A percentile compares a stretch with the other conserved stretches of the same genome.
Evolutionary conservation across 2,797 vertebrate species (phyloP).

Genomic region (Epinephelus coioides): DNA sequence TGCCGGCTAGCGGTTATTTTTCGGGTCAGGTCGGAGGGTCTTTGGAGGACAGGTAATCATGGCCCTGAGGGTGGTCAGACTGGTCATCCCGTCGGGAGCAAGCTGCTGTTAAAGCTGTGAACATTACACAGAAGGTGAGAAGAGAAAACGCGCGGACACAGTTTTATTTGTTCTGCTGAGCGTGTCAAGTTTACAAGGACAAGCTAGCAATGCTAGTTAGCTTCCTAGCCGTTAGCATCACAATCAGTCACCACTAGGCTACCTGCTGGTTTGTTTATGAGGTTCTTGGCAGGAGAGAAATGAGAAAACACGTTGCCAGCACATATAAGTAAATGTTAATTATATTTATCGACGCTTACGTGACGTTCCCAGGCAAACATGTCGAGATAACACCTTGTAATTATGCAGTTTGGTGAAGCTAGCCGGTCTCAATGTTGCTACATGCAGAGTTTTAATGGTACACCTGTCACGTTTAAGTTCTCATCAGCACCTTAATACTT

Average conservation of each 20-base stretch:
- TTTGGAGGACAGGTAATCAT: slow-evolving; percentile 69
- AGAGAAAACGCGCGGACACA: accelerated
- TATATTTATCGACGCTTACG: accelerated
- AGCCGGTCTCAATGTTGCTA: no score
- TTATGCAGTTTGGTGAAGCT: background rate
- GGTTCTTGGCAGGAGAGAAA: accelerated
- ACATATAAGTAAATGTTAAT: background rate
- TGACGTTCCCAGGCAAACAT: no score
- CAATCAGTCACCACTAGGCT: background rate
- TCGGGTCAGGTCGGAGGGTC: slow-evolving; percentile 57
- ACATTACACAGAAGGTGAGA: slow-evolving; percentile 70
- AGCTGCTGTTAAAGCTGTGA: slow-evolving; percentile 44
- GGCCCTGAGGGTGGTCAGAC: slow-evolving; percentile 76
- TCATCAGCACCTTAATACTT: no score
- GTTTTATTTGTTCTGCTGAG: accelerated
- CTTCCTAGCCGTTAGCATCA: slow-evolving; percentile 22
- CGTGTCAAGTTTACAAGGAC: slow-evolving; percentile 58
- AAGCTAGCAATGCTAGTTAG: slow-evolving; percentile 51
- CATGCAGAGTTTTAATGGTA: background rate
- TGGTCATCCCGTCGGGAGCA: slow-evolving; percentile 68
- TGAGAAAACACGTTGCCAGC: background rate
- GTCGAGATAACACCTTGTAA: no score
- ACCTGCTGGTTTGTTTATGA: background rate
- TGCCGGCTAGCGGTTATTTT: slow-evolving; percentile 22
- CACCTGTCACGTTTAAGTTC: background rate